Percentiles rank a stretch among this genome's conserved stretches.
Conservation (phyloP, 2,797 vertebrate genomes). For the Chrosomus eos region DNA sequence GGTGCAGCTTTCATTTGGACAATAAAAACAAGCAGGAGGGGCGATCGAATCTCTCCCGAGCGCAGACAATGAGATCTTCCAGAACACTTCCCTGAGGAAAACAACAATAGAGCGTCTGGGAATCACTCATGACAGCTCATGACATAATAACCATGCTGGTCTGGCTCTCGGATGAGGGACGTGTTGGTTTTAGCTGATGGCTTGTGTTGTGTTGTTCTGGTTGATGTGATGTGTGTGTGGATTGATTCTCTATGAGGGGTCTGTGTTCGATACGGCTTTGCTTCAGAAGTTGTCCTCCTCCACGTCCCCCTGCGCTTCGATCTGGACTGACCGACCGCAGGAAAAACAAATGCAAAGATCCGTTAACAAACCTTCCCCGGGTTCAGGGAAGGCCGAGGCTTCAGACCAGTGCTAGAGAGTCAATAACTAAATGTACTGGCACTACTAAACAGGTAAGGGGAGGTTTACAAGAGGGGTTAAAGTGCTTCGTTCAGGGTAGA, state of each 20-base stretch:
- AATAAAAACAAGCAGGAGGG: slow-evolving; percentile 50
- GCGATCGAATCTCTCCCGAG: slow-evolving; percentile 46
- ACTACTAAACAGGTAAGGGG: not conserved
- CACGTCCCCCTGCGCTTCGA: slow-evolving; percentile 59
- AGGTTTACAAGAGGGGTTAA: not conserved
- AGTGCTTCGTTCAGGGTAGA: not conserved
- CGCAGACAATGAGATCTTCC: slow-evolving; percentile 11
- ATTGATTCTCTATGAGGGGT: slow-evolving; percentile 63
- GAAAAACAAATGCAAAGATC: not conserved
- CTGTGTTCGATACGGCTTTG: slow-evolving; percentile 58
- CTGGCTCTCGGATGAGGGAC: slow-evolving; percentile 9
- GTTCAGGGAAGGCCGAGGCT: not conserved
- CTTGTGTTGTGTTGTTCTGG: slow-evolving; percentile 21
- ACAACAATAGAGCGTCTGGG: slow-evolving; percentile 34
- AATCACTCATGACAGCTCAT: not conserved
- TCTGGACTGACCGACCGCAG: slow-evolving; percentile 57
- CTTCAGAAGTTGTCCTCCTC: slow-evolving; percentile 64
- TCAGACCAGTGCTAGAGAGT: not conserved
- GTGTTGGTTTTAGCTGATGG: slow-evolving; percentile 40
- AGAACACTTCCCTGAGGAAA: slow-evolving; percentile 33
- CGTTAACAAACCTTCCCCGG: not conserved
- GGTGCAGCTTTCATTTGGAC: slow-evolving; percentile 46
- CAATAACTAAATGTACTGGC: not conserved
- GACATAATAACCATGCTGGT: not conserved
- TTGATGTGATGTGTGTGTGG: slow-evolving; percentile 30